These are phyloP conservation scores for Drosophila murphyi DNA, from an alignment of 1,140 invertebrate species.

Conservation along the genomic window DNA sequence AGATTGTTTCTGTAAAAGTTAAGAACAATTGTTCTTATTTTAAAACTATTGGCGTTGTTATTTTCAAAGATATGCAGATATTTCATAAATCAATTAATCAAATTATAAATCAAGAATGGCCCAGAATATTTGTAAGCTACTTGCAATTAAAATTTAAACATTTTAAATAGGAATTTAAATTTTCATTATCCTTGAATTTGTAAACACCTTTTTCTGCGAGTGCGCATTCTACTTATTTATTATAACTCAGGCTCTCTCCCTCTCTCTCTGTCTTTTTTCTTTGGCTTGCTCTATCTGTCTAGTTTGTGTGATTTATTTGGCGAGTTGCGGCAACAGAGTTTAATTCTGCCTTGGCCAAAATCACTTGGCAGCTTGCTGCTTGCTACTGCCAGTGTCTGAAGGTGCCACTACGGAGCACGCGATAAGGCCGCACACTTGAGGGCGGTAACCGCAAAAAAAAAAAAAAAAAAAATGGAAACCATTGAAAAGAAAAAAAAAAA, in stretches of 20 bases:
- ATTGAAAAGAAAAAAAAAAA: slow-evolving; percentile 3
- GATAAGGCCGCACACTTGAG: slow-evolving; percentile 67
- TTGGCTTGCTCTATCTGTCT: slow-evolving; percentile 14
- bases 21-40: too few relatives aligned
- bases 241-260: slow-evolving; percentile 10
- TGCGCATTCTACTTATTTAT: slow-evolving; percentile 64
- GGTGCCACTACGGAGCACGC: slow-evolving; percentile 72
- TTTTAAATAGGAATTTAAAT: too few relatives aligned
- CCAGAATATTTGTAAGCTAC: too few relatives aligned
- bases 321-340: slow-evolving; percentile 33
- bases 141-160: too few relatives aligned
- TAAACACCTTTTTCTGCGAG: not conserved
- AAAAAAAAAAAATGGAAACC: not conserved
- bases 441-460: slow-evolving; percentile 52
- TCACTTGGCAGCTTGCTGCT: slow-evolving; percentile 43
- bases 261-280: not conserved
- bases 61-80: too few relatives aligned
- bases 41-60: too few relatives aligned
- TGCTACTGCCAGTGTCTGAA: slow-evolving; percentile 39
- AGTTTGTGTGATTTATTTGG: slow-evolving; percentile 47
- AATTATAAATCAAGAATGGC: too few relatives aligned
- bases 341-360: slow-evolving; percentile 51
- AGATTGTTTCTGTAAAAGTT: too few relatives aligned
- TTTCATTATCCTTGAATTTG: too few relatives aligned
- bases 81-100: too few relatives aligned